A percentile compares a stretch with the other conserved stretches of the same genome.
Conservation (phyloP, 2,113 vertebrate species). For the Chionis minor region DNA sequence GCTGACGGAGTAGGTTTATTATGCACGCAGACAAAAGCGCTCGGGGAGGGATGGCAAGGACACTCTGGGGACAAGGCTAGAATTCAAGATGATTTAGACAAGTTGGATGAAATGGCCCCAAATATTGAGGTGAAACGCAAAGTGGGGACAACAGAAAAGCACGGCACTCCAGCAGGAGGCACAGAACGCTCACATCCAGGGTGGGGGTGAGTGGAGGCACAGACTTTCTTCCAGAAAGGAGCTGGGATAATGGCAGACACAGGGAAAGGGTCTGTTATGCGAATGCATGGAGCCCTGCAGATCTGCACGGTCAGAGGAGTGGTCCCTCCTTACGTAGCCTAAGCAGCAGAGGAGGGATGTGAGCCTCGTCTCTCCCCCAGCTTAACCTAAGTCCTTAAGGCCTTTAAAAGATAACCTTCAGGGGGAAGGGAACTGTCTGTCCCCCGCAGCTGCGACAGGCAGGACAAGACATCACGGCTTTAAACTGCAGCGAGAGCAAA, state of each 20-base stretch:
- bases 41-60: slow-evolving; percentile 30
- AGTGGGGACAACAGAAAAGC: background rate
- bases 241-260: background rate
- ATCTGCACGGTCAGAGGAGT: background rate
- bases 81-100: background rate
- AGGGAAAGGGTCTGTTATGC: background rate
- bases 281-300: background rate
- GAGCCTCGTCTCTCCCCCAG: background rate
- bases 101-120: background rate
- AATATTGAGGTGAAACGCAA: background rate
- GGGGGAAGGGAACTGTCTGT: background rate
- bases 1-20: slow-evolving; percentile 23
- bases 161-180: background rate
- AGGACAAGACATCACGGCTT: background rate
- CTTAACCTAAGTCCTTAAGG: slow-evolving; percentile 2
- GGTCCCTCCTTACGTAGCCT: background rate
- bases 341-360: background rate
- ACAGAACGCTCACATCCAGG: background rate
- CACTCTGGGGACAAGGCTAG: slow-evolving; percentile 3
- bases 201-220: background rate
- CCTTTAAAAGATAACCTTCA: slow-evolving; percentile 5
- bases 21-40: slow-evolving; percentile 28
- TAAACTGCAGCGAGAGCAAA: background rate
- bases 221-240: background rate
- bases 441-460: background rate